phyloP scores from a whole-genome alignment of 2,113 vertebrate genomes.

The Jaculus jaculus region DNA sequence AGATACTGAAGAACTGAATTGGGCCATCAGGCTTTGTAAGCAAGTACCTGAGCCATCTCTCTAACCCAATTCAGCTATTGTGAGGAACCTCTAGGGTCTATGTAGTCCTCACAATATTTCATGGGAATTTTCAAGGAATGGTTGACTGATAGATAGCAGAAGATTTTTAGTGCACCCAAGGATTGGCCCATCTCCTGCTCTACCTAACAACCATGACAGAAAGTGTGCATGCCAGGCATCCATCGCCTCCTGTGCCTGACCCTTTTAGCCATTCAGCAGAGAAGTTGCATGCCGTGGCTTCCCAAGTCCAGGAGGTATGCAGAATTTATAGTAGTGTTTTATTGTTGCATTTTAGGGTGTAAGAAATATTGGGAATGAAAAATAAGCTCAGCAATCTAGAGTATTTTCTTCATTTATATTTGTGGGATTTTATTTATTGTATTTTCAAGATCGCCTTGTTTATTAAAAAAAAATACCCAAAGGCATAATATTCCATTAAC shows the following conservation, averaged over 20 bases:
- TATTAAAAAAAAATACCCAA: neutral
- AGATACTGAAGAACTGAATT: too few species aligned
- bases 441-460: neutral
- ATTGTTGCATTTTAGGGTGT: neutral
- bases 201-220: neutral
- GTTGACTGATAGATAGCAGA: neutral
- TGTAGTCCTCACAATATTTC: neutral
- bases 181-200: neutral
- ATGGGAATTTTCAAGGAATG: neutral
- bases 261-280: neutral
- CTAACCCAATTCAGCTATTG: neutral
- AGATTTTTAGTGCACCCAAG: neutral
- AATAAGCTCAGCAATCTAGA: neutral
- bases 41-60: neutral
- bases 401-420: neutral
- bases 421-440: neutral
- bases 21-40: too few species aligned
- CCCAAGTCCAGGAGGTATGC: neutral
- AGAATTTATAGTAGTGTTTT: neutral
- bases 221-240: neutral
- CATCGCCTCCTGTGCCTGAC: neutral
- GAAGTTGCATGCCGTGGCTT: neutral
- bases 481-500: neutral
- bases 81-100: neutral
- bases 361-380: neutral